Base-by-base conservation (phyloP, 2,797 vertebrate species). In the Molossus molossus region DNA sequence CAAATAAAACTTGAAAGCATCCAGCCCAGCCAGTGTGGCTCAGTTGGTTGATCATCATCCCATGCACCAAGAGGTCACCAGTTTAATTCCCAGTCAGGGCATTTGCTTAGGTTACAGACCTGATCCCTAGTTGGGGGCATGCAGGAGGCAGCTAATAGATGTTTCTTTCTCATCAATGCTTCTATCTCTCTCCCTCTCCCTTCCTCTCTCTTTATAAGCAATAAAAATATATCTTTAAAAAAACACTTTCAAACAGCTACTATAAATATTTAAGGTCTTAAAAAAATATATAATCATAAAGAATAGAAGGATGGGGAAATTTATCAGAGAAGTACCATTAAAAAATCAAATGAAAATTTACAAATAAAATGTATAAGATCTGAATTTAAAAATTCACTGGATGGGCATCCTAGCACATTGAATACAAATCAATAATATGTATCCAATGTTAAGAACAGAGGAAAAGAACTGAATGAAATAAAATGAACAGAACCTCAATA, bases 271-370 rank as follows among this genome's bases (percentile, higher is more conserved):
- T 75, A 64, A 75, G 53, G 23, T 69, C 65, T 75, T 76, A 76
- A 75, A 85, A 23, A 53, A 87, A 91, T 91, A 84, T 33, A 88
- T 33, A 29, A 18, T 48, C 18, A 27, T 37, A 69, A 85, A 67
- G n/a, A 87, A 70, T 85, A 64, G 75, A 93, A 75, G 15, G 3
- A 83, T 57, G 5, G 14, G 18, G 12, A 80, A 95, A 80, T 84
- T 64, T 67, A 57, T 18, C 15, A 91, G 40, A 92, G 27, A 60
- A 90, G 37, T 81, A 82, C 45, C 70, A 29, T 64, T 64, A 21
- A 58, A 90, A 91, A 86, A 58, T 55, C 15, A 85, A 81, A 89
- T 37, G 20, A 27, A 60, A 75, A 82, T 86, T 82, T 55, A 94
- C 55, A 80, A 62, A 55, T 57, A 48, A 94, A 89, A 25, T 80